Conservation (phyloP, 1,140 invertebrate genomes). For the Caenorhabditis latens region DNA sequence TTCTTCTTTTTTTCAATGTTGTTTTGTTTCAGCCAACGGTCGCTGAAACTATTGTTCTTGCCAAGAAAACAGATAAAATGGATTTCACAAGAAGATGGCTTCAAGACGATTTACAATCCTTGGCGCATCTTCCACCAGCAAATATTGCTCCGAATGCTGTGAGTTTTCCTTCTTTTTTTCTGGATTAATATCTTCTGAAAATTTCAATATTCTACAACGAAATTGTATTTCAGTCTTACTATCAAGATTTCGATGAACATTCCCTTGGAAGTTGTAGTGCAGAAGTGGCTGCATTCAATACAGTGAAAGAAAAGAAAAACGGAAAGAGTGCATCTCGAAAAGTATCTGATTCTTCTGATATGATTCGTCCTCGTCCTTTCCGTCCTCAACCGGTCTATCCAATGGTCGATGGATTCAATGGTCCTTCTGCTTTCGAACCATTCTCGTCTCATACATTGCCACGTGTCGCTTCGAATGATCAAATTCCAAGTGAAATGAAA, state of each 20-base stretch:
- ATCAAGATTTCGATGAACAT: slow-evolving; percentile 70
- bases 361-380: slow-evolving; percentile 72
- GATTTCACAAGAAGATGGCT: slow-evolving; percentile 77
- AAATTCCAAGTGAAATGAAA: slow-evolving; percentile 44
- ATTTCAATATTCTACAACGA: not conserved
- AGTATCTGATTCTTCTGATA: slow-evolving; percentile 45
- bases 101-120: slow-evolving; percentile 57
- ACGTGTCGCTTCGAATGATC: slow-evolving; percentile 39
- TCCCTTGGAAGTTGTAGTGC: slow-evolving; percentile 77
- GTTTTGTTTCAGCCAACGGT: slow-evolving; percentile 69
- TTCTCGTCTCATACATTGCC: slow-evolving; percentile 34
- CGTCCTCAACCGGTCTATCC: slow-evolving; percentile 72
- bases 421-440: slow-evolving; percentile 34
- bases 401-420: slow-evolving; percentile 55
- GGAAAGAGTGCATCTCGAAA: slow-evolving; percentile 14
- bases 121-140: slow-evolving; percentile 58
- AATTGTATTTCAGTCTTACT: slow-evolving; percentile 53
- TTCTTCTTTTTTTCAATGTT: not conserved
- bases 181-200: not conserved
- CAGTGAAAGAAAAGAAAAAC: slow-evolving; percentile 59
- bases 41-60: slow-evolving; percentile 75
- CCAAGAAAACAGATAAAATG: slow-evolving; percentile 73
- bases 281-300: slow-evolving; percentile 77
- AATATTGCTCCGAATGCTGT: slow-evolving; percentile 52
- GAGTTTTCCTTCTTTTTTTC: not conserved